These are phyloP conservation scores for Macroramphosus scolopax DNA, from an alignment of 2,797 vertebrate species.

Conservation along the genomic window DNA sequence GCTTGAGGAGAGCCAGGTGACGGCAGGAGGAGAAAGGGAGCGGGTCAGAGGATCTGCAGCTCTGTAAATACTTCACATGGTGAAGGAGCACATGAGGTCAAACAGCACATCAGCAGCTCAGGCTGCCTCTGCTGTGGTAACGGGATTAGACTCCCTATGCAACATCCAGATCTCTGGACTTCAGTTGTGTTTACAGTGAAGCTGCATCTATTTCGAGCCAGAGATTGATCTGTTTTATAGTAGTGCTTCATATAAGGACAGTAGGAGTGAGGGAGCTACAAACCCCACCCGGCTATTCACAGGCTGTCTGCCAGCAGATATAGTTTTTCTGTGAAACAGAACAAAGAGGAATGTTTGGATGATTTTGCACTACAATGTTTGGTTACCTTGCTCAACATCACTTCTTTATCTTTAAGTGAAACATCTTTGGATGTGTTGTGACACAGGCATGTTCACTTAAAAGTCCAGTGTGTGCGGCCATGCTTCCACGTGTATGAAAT, in stretches of 20 bases:
- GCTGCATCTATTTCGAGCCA: conserved; percentile 10
- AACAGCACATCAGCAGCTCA: conserved; percentile 44
- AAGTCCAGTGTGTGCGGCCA: no score
- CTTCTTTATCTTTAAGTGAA: no score
- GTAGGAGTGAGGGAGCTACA: no score
- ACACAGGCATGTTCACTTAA: no score
- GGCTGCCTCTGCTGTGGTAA: conserved; percentile 30
- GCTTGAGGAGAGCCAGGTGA: conserved; percentile 68
- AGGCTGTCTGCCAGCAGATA: no score
- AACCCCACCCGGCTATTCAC: no score
- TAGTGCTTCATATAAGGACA: neutral
- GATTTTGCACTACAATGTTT: no score
- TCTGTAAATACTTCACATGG: conserved; percentile 66
- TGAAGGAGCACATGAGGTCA: conserved; percentile 57
- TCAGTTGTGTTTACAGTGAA: conserved; percentile 3
- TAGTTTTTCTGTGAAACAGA: no score
- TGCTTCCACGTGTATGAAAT: no score
- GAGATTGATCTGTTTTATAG: neutral
- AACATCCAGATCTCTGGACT: neutral
- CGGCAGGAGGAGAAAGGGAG: conserved; percentile 16
- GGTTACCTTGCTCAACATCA: no score
- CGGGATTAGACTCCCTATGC: conserved; percentile 35
- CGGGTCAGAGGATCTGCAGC: conserved; percentile 51
- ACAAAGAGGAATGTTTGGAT: no score
- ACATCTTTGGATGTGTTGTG: no score